Evolutionary conservation across 1,140 invertebrate species (phyloP).

Genomic region (Thaumatotibia leucotreta): DNA sequence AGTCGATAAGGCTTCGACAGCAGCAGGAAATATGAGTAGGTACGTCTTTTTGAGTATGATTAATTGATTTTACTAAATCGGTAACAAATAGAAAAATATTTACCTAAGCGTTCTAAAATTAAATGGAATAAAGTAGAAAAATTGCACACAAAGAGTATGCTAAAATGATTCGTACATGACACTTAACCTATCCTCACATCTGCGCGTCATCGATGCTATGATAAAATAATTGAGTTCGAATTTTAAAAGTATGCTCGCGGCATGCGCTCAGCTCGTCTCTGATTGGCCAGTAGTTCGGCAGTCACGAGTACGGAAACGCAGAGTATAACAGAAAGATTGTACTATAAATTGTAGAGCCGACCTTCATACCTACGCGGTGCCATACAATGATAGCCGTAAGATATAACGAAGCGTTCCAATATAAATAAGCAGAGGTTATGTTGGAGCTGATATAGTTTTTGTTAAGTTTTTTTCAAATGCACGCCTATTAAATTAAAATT

Average conservation of each 20-base stretch:
- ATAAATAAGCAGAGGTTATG: neutral
- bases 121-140: neutral
- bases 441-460: neutral
- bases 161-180: neutral
- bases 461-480: neutral
- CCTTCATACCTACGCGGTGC: constrained; percentile 12
- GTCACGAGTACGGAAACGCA: constrained; percentile 15
- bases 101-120: constrained; percentile 18
- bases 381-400: neutral
- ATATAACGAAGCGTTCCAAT: neutral
- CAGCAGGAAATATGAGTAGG: neutral
- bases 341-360: constrained; percentile 17
- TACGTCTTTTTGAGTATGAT: neutral
- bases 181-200: constrained; percentile 11
- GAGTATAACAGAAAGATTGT: constrained; percentile 15
- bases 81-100: neutral
- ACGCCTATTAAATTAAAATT: neutral
- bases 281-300: neutral
- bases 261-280: neutral
- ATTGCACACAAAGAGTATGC: neutral
- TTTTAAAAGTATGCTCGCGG: constrained; percentile 24
- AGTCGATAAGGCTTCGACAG: neutral
- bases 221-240: constrained; percentile 20
- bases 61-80: neutral
- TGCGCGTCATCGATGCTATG: constrained; percentile 17